Percentiles rank a stretch among this genome's conserved stretches.
phyloP scores from a whole-genome alignment of 2,797 vertebrate species.

The Ptychadena robeensis region DNA sequence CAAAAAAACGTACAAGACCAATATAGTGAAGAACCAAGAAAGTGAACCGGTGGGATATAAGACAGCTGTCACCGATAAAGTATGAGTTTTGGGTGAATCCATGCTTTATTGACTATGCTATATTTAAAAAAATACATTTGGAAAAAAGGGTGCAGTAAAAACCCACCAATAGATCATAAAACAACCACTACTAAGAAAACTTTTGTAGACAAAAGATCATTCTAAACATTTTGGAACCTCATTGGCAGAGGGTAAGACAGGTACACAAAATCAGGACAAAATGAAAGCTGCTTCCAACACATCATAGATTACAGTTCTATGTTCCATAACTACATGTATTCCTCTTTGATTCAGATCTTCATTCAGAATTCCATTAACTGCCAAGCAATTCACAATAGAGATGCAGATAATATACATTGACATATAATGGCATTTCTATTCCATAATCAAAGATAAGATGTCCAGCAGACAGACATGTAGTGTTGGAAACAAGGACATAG shows the following conservation, averaged over 20 bases:
- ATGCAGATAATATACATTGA: neutral
- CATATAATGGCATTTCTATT: neutral
- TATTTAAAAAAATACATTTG: neutral
- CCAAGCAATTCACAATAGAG: neutral
- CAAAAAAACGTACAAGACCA: no score
- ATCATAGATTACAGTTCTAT: neutral
- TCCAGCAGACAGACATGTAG: slow-evolving; percentile 23
- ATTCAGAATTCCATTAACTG: neutral
- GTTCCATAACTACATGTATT: neutral
- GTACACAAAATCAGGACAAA: neutral
- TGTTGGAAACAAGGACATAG: neutral
- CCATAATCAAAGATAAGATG: neutral
- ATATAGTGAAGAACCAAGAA: neutral
- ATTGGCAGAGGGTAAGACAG: neutral
- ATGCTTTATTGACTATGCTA: no score
- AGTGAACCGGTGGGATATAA: neutral
- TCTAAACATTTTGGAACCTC: neutral
- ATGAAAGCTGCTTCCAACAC: neutral
- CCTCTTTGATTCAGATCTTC: neutral
- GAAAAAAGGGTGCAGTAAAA: neutral
- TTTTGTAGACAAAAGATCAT: neutral
- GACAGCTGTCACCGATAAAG: neutral
- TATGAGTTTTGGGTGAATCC: no score
- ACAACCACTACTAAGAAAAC: no score
- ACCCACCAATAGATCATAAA: neutral